A percentile compares a stretch with the other conserved stretches of the same genome.
These are phyloP conservation scores for Platyscapa corneri DNA, from an alignment of 1,140 invertebrate species.

Conservation along the genomic window DNA sequence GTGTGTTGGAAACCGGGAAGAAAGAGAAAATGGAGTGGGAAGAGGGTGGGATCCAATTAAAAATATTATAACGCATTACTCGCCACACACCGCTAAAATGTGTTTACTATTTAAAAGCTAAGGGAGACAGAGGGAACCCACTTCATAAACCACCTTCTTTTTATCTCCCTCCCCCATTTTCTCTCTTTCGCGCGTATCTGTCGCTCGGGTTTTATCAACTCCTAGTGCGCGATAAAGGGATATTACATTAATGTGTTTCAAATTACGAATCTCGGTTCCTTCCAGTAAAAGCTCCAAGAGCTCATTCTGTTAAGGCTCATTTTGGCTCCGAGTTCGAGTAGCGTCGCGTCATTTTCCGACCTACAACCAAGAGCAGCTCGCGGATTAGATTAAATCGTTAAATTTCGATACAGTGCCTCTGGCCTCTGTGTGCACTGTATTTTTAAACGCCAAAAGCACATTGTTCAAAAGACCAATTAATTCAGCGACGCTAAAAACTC, in stretches of 20 bases:
- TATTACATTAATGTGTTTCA: slow-evolving; percentile 15
- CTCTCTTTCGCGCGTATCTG: not conserved
- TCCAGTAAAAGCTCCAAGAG: not conserved
- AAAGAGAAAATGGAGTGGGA: slow-evolving; percentile 42
- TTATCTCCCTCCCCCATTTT: not conserved
- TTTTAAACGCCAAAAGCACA: too few species aligned
- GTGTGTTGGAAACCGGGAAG: slow-evolving; percentile 8
- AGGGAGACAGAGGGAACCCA: slow-evolving; percentile 55
- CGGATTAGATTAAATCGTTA: too few species aligned
- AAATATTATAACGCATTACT: slow-evolving; percentile 74
- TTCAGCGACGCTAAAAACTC: too few species aligned
- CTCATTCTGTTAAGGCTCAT: not conserved
- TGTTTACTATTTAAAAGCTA: slow-evolving; percentile 71
- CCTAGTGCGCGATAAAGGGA: not conserved
- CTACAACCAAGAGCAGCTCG: too few species aligned
- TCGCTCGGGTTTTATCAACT: not conserved
- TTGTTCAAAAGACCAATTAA: too few species aligned
- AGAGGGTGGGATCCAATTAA: slow-evolving; percentile 72
- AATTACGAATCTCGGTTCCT: not conserved
- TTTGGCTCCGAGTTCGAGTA: not conserved
- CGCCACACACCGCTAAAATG: slow-evolving; percentile 65
- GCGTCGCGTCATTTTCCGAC: not conserved
- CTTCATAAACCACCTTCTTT: slow-evolving; percentile 51
- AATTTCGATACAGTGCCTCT: too few species aligned
- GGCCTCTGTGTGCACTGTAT: too few species aligned